Base-by-base conservation (phyloP, 53 echinoderm and acorn worm species). In the Apostichopus leukothele region DNA sequence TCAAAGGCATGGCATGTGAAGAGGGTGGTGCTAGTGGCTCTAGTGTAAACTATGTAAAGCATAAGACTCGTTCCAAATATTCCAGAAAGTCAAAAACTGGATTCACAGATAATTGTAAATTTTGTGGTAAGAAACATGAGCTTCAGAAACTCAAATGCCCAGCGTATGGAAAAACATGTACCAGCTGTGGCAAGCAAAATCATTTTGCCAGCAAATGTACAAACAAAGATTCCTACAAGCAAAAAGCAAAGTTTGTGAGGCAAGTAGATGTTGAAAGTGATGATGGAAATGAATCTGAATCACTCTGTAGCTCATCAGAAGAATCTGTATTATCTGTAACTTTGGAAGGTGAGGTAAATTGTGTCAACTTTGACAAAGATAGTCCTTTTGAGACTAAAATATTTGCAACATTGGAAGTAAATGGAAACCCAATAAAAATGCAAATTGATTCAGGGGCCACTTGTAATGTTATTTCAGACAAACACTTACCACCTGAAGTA, bases 391-490 rank as follows among this genome's bases (percentile, higher is more conserved):
- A 68, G 68, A 19, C 5, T 18, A 86, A 89, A 67, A 89, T 92
- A n/a, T 75, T 86, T 60, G 89, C 79, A 23, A 86, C 73, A 9
- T 59, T 92, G 9, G 39, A 86, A 19, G 18, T 91, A 2, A 76
- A 91, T 4, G 75, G 73, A 16, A 68, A 83, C 50, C 26, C 52
- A 50, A 55, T 76, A 39, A 76, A 76, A 76, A 21, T 76, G 76
- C 76, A 76, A 76, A 52, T 83, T 88, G 91, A 93, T 89, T 80
- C 85, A 76, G 93, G 91, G 16, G 89, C 91, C n/a, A 78, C 89
- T 50, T 91, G 90, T 60, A 91, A 92, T 76, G 91, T 88, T 51
- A 67, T 94, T 51, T 91, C 91, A 39, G 13, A 73, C 9, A 67
- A 90, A n/a, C 66, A 90, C 73, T 61, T 94, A 83, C 26, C 76